Evolutionary conservation across 2,113 vertebrate species (phyloP).

Genomic region (Dissostichus mawsoni): DNA sequence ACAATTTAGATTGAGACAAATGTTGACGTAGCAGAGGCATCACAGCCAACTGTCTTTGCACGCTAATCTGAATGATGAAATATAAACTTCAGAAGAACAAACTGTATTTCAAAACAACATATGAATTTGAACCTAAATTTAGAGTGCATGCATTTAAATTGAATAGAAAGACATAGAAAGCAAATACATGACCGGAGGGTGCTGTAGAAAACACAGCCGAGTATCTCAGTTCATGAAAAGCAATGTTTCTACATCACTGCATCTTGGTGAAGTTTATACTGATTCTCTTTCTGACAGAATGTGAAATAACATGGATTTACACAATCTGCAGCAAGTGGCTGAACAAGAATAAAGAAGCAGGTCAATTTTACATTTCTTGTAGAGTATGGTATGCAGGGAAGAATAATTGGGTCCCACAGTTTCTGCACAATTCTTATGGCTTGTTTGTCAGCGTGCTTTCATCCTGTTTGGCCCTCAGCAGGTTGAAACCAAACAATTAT

Average conservation of each 20-base stretch:
- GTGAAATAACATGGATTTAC: neutral
- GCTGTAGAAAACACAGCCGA: neutral
- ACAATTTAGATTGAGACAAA: conserved; percentile 35
- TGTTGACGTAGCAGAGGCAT: conserved; percentile 16
- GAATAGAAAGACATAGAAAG: neutral
- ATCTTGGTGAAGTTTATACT: conserved; percentile 7
- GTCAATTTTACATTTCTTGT: neutral
- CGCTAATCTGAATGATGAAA: conserved; percentile 6
- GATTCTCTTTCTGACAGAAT: neutral
- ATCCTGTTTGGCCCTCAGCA: neutral
- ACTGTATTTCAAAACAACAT: no score
- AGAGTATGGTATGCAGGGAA: neutral
- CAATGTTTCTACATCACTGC: neutral
- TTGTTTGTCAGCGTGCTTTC: neutral
- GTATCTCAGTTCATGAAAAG: neutral
- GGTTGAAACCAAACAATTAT: conserved; percentile 1
- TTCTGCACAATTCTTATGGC: neutral
- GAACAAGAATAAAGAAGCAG: neutral
- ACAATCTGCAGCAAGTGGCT: neutral
- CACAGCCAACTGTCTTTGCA: conserved; percentile 6
- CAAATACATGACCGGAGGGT: neutral
- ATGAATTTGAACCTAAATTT: no score
- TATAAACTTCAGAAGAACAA: neutral
- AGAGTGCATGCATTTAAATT: no score
- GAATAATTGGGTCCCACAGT: neutral